These are phyloP conservation scores for Sebastes reedi DNA, from an alignment of 2,797 vertebrate species.

Conservation along the genomic window DNA sequence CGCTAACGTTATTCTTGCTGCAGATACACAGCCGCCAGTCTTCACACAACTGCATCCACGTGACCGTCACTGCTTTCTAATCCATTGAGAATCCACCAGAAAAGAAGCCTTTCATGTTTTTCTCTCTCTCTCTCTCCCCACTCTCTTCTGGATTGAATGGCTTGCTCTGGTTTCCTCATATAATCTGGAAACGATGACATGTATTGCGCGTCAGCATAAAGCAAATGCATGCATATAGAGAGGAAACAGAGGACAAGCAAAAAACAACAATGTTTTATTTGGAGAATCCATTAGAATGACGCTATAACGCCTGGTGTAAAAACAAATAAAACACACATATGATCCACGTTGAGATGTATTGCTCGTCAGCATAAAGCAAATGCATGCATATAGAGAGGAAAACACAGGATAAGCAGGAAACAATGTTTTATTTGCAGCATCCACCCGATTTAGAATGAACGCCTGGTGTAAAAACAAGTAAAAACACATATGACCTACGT, in stretches of 20 bases:
- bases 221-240: not conserved
- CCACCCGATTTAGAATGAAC: too few species aligned
- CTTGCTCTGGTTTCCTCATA: constrained; percentile 33
- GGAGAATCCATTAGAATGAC: not conserved
- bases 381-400: too few species aligned
- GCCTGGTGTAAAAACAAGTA: too few species aligned
- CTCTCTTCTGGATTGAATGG: constrained; percentile 21
- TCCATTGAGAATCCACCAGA: constrained; percentile 70
- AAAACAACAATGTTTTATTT: not conserved
- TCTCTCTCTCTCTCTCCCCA: not conserved
- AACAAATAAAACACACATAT: too few species aligned
- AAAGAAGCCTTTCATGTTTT: constrained; percentile 66
- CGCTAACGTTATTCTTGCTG: constrained; percentile 34
- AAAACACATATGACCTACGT: not conserved
- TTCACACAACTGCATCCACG: constrained; percentile 73
- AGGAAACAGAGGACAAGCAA: not conserved
- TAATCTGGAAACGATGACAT: constrained; percentile 36
- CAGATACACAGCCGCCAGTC: constrained; percentile 56
- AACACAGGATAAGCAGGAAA: too few species aligned
- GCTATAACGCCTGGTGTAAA: too few species aligned
- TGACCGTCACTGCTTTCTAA: constrained; percentile 76
- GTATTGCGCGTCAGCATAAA: constrained; percentile 29
- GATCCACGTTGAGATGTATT: too few species aligned
- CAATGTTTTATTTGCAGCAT: too few species aligned
- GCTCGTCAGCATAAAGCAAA: too few species aligned